phyloP scores from a whole-genome alignment of 2,113 vertebrate genomes.

The Labrus mixtus region DNA sequence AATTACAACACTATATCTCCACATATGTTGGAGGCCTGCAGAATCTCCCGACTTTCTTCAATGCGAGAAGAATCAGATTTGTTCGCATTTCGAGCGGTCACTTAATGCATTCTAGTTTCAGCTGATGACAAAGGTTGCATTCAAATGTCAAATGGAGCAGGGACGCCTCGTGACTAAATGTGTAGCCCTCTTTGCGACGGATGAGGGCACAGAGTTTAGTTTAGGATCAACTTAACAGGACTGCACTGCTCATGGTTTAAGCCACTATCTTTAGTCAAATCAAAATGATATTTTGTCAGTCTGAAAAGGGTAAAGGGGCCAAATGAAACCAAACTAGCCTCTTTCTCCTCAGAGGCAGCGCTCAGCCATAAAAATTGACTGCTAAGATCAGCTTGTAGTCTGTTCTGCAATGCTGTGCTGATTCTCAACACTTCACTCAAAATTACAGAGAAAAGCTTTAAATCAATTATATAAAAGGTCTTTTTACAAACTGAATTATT shows the following conservation, averaged over 20 bases:
- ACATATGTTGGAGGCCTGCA: neutral
- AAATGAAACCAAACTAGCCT: no score
- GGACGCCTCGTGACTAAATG: constrained; percentile 42
- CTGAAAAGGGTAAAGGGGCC: no score
- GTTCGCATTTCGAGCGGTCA: neutral
- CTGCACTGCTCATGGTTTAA: no score
- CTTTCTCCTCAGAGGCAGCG: no score
- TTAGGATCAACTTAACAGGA: no score
- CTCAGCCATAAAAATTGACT: no score
- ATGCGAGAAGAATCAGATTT: constrained; percentile 39
- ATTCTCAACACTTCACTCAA: neutral
- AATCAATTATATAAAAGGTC: neutral
- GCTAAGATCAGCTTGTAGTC: no score
- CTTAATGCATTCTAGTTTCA: constrained; percentile 9
- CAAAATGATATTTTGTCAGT: no score
- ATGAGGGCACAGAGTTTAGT: constrained; percentile 5
- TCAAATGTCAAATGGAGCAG: constrained; percentile 13
- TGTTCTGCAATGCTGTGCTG: neutral
- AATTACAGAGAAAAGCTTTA: neutral
- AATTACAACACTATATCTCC: constrained; percentile 23
- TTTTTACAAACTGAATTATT: no score
- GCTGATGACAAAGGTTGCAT: constrained; percentile 24
- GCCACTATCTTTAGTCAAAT: no score
- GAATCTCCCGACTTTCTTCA: constrained; percentile 12
- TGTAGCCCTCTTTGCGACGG: constrained; percentile 5